Conservation (phyloP, 2,797 vertebrate genomes). For the Typhlichthys eigenmanni region DNA sequence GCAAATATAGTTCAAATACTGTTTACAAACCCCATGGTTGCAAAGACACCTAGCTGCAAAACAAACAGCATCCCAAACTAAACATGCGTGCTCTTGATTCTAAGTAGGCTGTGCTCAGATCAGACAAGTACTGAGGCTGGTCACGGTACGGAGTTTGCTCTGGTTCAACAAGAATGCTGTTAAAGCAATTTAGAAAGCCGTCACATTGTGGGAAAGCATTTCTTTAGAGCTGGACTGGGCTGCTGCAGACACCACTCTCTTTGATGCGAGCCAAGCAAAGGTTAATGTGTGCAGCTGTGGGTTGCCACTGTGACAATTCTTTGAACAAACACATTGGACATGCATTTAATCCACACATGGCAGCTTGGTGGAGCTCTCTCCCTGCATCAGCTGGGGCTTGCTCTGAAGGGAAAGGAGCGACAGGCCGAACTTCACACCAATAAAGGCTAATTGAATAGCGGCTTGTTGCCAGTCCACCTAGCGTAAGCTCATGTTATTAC, state of each 20-base stretch:
- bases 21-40: not conserved
- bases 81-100: slow-evolving; percentile 10
- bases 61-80: not conserved
- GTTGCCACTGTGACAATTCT: slow-evolving; percentile 49
- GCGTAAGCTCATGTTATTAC: not conserved
- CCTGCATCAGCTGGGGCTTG: slow-evolving; percentile 29
- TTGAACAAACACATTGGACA: slow-evolving; percentile 63
- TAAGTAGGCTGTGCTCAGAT: slow-evolving; percentile 16
- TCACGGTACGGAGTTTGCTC: slow-evolving; percentile 23
- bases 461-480: slow-evolving; percentile 8
- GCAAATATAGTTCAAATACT: not conserved
- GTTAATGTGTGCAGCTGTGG: slow-evolving; percentile 62
- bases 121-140: slow-evolving; percentile 26
- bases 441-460: slow-evolving; percentile 36
- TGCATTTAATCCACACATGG: slow-evolving; percentile 61
- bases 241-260: slow-evolving; percentile 58
- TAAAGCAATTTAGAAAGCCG: slow-evolving; percentile 30
- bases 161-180: slow-evolving; percentile 26
- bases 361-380: slow-evolving; percentile 38
- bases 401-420: slow-evolving; percentile 43
- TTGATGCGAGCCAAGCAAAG: slow-evolving; percentile 61
- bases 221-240: slow-evolving; percentile 41
- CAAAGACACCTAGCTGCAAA: not conserved
- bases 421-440: slow-evolving; percentile 39
- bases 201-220: slow-evolving; percentile 21